These are phyloP conservation scores for Remorina albescens DNA, from an alignment of 2,797 vertebrate genomes.

Conservation along the genomic window DNA sequence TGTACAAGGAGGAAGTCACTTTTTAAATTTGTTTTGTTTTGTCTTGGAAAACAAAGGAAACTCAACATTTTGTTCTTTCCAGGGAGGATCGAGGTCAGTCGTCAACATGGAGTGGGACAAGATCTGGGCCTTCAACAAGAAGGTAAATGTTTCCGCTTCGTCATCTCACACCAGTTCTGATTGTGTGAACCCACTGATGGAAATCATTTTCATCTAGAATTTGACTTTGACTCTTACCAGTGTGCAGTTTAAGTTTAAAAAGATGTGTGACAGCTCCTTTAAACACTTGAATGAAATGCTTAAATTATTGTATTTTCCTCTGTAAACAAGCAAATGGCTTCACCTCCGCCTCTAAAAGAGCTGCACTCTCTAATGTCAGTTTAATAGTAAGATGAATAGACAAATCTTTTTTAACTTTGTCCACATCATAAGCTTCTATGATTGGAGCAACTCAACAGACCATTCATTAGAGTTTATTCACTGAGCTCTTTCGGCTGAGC, in stretches of 20 bases:
- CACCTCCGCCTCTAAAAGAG: neutral
- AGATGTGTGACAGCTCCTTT: neutral
- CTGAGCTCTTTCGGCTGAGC: neutral
- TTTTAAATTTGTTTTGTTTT: no score
- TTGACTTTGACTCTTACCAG: neutral
- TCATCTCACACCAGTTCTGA: neutral
- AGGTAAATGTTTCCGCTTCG: conserved; percentile 83
- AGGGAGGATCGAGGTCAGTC: conserved; percentile 97
- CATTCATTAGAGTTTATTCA: neutral
- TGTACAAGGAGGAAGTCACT: neutral
- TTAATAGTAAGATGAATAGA: neutral
- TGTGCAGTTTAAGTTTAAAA: no score
- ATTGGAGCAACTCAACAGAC: neutral
- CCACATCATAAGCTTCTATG: neutral
- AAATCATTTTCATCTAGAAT: neutral
- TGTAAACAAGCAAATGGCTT: neutral
- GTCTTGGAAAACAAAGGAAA: neutral
- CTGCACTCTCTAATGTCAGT: neutral
- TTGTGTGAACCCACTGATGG: neutral
- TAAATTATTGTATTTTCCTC: neutral
- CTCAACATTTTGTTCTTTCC: neutral
- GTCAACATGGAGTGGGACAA: conserved; percentile 99
- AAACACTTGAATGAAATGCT: neutral
- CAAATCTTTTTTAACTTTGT: neutral
- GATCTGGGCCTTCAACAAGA: conserved; percentile 99